Evolutionary conservation across 2,113 vertebrate genomes (phyloP).

Genomic region (Pygoscelis adeliae): DNA sequence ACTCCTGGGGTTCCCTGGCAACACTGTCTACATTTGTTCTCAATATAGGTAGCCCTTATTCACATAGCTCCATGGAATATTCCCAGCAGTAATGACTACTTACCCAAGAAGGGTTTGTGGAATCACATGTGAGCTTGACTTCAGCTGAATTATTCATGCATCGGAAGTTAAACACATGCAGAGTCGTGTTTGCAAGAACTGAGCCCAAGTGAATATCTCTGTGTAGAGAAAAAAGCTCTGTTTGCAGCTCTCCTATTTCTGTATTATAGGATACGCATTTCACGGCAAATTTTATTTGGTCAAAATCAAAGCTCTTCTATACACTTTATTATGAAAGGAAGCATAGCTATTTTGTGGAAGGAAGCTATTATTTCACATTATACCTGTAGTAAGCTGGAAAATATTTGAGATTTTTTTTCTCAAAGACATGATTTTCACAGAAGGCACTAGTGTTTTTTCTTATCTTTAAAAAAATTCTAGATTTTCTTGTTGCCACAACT

Average conservation of each 20-base stretch:
- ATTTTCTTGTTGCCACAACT: neutral
- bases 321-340: neutral
- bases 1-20: neutral
- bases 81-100: neutral
- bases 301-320: neutral
- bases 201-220: neutral
- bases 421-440: neutral
- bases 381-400: neutral
- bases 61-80: neutral
- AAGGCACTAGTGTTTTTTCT: neutral
- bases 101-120: neutral
- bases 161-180: neutral
- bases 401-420: neutral
- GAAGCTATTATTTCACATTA: neutral
- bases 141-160: neutral
- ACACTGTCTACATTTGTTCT: conserved; percentile 14
- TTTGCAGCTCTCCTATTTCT: neutral
- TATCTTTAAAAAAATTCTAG: neutral
- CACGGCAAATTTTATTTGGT: neutral
- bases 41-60: neutral
- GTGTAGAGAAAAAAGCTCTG: neutral
- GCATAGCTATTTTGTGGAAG: neutral
- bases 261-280: neutral
- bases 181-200: neutral
- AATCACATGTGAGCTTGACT: neutral